Conservation (phyloP, 2,888 invertebrate genomes). For the Ennomos quercinarius region DNA sequence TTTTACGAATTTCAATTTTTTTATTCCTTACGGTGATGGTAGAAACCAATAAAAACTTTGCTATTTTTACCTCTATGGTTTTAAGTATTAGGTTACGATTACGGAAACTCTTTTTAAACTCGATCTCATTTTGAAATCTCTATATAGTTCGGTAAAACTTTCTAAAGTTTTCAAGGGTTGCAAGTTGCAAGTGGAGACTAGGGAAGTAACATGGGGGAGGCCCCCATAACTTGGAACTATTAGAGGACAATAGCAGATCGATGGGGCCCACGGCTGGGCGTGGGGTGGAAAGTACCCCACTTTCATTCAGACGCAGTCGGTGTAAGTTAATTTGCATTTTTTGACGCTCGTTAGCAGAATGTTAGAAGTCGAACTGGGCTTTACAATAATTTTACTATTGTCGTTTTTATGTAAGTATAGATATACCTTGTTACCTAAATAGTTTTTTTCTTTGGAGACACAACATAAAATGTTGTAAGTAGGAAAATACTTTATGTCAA, state of each 20-base stretch:
- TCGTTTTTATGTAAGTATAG: too few species aligned
- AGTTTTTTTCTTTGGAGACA: too few species aligned
- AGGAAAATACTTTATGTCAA: too few species aligned
- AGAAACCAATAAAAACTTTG: too few species aligned
- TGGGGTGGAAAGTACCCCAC: slow-evolving; percentile 52
- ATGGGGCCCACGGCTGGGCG: slow-evolving; percentile 61
- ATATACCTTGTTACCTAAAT: too few species aligned
- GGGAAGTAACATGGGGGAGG: slow-evolving; percentile 60
- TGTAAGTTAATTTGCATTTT: slow-evolving; percentile 78
- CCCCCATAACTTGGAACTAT: slow-evolving; percentile 61
- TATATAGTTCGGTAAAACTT: slow-evolving; percentile 43
- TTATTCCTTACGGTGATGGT: too few species aligned
- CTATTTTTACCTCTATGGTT: too few species aligned
- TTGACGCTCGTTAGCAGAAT: slow-evolving; percentile 46
- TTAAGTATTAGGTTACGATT: too few species aligned
- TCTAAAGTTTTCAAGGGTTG: slow-evolving; percentile 51
- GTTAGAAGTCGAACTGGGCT: slow-evolving; percentile 7
- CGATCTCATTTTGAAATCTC: slow-evolving; percentile 26
- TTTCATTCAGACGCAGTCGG: slow-evolving; percentile 43
- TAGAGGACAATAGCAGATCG: slow-evolving; percentile 69
- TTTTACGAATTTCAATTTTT: too few species aligned
- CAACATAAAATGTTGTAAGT: too few species aligned
- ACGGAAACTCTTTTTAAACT: neutral
- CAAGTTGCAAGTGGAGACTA: slow-evolving; percentile 65
- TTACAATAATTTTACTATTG: neutral